Base-by-base conservation (phyloP, 2,113 vertebrate species). In the Todiramphus saurophagus region DNA sequence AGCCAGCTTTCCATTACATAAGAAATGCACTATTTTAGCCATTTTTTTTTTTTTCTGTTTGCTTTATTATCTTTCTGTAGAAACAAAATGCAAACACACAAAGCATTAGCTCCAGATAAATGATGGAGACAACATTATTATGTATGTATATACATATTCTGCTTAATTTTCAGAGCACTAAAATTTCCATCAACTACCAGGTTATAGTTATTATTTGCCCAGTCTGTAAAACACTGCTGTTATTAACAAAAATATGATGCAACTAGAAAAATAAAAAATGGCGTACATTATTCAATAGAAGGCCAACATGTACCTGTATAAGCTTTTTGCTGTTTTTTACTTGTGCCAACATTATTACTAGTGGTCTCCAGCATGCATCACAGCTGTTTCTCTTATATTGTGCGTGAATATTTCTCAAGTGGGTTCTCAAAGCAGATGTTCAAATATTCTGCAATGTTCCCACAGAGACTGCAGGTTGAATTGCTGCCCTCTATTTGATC, bases 351-450 rank as follows among this genome's bases (percentile, higher is more conserved):
- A 68, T 17, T 46, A 51, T 56, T 90, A 86, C 84, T 59, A 62
- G 60, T 66, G 44, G 69, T 83, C 51, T 83, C 51, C 31, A 80
- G 72, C 33, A 60, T 2, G 5, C 60, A 93, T 62, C 70, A 74
- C 79, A 92, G 50, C 92, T 87, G 59, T 55, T 94, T 33, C 69
- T 68, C 25, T 58, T 73, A 19, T 60, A 11, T 13, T 62, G n/a
- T 64, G 53, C 58, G 28, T 48, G 69, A 73, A 76, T 84, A 92
- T 89, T 92, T 94, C 93, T 89, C 80, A 89, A 93, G 81, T 5
- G 46, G 60, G n/a, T 89, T 96, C 83, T 68, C 76, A 76, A 85
- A 95, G 76, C 90, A 93, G 79, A 90, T 87, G 85, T 75, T 93
- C 51, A 83, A 85, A 87, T 93, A 90, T 41, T 93, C 64, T 81